These are phyloP conservation scores for Cataglyphis hispanica DNA, from an alignment of 1,140 invertebrate genomes.

Conservation along the genomic window DNA sequence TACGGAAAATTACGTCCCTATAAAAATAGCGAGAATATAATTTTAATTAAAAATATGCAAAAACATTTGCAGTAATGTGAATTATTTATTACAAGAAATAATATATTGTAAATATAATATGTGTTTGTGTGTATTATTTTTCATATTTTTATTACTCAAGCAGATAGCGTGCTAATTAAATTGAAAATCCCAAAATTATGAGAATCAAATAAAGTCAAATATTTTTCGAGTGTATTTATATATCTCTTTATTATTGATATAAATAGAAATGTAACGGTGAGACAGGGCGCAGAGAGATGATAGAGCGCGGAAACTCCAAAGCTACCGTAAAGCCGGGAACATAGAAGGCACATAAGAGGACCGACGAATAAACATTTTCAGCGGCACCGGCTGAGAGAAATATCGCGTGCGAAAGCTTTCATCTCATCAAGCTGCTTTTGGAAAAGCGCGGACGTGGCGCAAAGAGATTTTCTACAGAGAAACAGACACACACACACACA, in stretches of 20 bases:
- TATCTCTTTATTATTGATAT: neutral
- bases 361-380: conserved; percentile 42
- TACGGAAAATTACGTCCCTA: too few relatives aligned
- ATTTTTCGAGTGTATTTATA: neutral
- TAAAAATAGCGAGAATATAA: too few relatives aligned
- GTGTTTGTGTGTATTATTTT: neutral
- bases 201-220: neutral
- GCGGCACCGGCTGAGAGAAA: neutral
- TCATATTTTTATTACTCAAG: neutral
- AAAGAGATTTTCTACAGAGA: conserved; percentile 52
- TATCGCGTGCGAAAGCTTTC: conserved; percentile 31
- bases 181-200: neutral
- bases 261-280: conserved; percentile 23
- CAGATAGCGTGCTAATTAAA: neutral
- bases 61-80: too few relatives aligned
- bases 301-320: conserved; percentile 23
- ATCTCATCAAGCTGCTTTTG: conserved; percentile 23
- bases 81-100: too few relatives aligned
- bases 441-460: conserved; percentile 30
- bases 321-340: conserved; percentile 16
- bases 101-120: neutral
- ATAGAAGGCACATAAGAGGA: conserved; percentile 29
- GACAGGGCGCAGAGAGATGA: neutral
- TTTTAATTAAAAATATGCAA: too few relatives aligned
- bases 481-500: neutral